Conservation (phyloP, 2,888 invertebrate species). For the Amblyjoppa proteus region DNA sequence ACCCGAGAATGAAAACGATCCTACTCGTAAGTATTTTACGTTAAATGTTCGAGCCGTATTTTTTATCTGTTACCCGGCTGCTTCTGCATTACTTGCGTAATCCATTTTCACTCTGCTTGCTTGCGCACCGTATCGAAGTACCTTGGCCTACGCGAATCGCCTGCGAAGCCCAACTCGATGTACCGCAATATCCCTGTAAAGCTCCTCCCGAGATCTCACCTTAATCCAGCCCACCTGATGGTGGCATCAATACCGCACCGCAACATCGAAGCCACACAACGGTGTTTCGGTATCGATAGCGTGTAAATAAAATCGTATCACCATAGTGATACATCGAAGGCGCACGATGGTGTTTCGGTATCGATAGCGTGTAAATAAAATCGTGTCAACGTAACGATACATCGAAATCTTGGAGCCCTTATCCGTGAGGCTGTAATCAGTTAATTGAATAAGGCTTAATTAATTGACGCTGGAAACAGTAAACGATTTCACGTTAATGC, state of each 20-base stretch:
- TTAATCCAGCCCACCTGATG: conserved; percentile 30
- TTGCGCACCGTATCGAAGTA: conserved; percentile 32
- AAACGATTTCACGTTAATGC: conserved; percentile 25
- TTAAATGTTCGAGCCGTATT: conserved; percentile 68
- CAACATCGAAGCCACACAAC: conserved; percentile 1
- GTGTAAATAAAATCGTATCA: neutral
- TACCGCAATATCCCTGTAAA: conserved; percentile 43
- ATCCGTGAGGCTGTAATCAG: too few relatives aligned
- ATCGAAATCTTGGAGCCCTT: too few relatives aligned
- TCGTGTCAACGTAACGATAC: too few relatives aligned
- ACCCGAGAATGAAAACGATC: conserved; percentile 86
- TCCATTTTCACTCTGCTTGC: conserved; percentile 22
- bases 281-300: neutral
- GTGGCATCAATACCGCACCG: conserved; percentile 10
- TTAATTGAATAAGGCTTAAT: too few relatives aligned
- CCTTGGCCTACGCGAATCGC: conserved; percentile 29
- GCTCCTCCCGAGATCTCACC: conserved; percentile 22
- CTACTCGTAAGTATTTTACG: conserved; percentile 85
- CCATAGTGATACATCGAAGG: neutral
- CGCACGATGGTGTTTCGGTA: neutral
- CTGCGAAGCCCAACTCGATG: conserved; percentile 47
- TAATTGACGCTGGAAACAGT: too few relatives aligned
- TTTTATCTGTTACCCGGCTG: conserved; percentile 44
- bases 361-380: neutral
- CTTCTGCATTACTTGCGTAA: conserved; percentile 53